A percentile compares a stretch with the other conserved stretches of the same genome.
phyloP scores from a whole-genome alignment of 2,797 vertebrate genomes.

The Hydrocynus forskahlii region DNA sequence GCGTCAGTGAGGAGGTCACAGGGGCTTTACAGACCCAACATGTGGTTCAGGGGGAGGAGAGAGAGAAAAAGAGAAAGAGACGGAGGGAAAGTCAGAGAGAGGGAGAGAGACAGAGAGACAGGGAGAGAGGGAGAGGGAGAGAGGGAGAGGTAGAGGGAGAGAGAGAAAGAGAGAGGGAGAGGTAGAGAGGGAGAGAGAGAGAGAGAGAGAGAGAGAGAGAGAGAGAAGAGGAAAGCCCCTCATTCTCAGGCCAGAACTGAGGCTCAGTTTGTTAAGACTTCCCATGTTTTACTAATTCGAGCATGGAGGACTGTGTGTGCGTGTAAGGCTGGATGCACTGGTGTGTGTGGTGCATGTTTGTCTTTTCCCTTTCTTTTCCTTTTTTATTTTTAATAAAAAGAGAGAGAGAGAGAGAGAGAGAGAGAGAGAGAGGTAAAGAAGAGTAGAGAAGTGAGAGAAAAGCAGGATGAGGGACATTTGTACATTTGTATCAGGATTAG shows the following conservation, averaged over 20 bases:
- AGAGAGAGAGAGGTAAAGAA: background rate
- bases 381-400: background rate
- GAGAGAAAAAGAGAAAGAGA: constrained; percentile 28
- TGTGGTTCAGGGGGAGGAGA: constrained; percentile 56
- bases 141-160: constrained; percentile 13
- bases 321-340: constrained; percentile 47
- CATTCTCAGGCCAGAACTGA: constrained; percentile 43
- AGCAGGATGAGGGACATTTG: no score
- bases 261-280: constrained; percentile 48
- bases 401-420: background rate
- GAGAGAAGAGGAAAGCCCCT: constrained; percentile 47
- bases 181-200: constrained; percentile 20
- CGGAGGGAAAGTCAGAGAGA: constrained; percentile 6
- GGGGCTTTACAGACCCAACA: constrained; percentile 56
- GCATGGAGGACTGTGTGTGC: constrained; percentile 22
- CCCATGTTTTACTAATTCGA: constrained; percentile 49
- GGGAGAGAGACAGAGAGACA: background rate
- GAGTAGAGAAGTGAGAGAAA: background rate
- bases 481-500: no score
- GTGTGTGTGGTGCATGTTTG: constrained; percentile 49
- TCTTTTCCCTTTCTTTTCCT: constrained; percentile 9
- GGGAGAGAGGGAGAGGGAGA: background rate
- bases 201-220: constrained; percentile 22
- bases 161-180: no score
- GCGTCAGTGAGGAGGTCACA: constrained; percentile 68